Conservation (phyloP, 2,888 invertebrate genomes). For the Stenodema calcarata region DNA sequence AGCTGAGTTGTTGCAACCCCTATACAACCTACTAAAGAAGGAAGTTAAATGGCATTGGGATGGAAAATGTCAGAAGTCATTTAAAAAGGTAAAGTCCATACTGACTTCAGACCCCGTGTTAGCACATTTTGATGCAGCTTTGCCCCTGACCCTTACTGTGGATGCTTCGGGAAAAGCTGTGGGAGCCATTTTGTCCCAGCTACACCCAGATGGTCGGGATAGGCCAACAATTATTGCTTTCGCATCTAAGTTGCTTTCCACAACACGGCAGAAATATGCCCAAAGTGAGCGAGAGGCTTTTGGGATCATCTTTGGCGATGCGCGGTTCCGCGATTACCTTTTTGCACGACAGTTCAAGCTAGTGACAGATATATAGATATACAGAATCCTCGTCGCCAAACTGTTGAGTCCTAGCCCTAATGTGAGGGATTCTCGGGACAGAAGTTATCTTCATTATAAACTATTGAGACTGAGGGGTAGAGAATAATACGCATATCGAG, state of each 20-base stretch:
- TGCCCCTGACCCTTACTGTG: constrained; percentile 10
- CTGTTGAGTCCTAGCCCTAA: no score
- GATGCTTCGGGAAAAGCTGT: constrained; percentile 26
- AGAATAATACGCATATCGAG: no score
- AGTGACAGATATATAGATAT: neutral
- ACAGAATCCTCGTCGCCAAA: no score
- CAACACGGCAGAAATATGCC: neutral
- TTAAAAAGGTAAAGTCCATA: constrained; percentile 22
- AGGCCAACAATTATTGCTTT: neutral
- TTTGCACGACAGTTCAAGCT: neutral
- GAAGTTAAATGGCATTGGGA: constrained; percentile 29
- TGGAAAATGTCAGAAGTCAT: constrained; percentile 5
- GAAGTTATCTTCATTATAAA: no score
- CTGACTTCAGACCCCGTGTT: constrained; percentile 21
- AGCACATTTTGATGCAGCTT: constrained; percentile 22
- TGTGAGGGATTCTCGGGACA: no score
- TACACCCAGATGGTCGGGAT: neutral
- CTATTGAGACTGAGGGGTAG: no score
- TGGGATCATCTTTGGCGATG: constrained; percentile 39
- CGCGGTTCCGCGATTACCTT: constrained; percentile 11
- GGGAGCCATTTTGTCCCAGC: neutral
- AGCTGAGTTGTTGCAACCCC: constrained; percentile 29
- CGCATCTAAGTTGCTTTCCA: neutral
- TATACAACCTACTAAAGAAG: constrained; percentile 31
- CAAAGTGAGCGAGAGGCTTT: constrained; percentile 6